Evolutionary conservation across 2,888 invertebrate genomes (phyloP), one percentile per base, ranked within the genome.

Genomic region (Sphaerophoria taeniata): DNA sequence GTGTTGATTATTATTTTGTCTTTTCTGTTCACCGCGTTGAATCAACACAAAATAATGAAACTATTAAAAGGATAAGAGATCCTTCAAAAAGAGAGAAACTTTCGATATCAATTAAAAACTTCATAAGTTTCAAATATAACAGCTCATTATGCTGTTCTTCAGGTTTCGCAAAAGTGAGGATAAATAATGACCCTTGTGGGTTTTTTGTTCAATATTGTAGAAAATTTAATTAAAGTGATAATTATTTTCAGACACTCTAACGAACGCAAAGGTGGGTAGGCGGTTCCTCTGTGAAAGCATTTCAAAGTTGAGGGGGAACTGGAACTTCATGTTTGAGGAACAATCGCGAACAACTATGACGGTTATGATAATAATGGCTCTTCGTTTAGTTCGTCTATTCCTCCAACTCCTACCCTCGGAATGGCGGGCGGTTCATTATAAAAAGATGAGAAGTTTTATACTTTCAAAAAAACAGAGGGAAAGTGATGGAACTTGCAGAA

Each of bases 41-140:
- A 11, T 51, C 31, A 55, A 36, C 16, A 4, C 4, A 11, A 49
- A 45, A 43, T 49, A 11, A 65, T 36, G 45, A 63, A 72, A 51
- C 76, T 76, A 70, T 53, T 36, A 34, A 16, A 24, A 34, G 63
- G 70, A 71, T 76, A 53, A 70, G 70, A 16, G 60, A 39, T 24
- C 51, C 31, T 6, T 31, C 6, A n/a, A 5, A 2, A 16, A n/a
- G 14, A 11, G 6, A 33, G 45, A 69, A 85, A 85, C 81, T 85
- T 85, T 85, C 69, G 80, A 81, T 85, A 85, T 85, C 85, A 85
- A 85, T 85, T 85, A 85, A 81, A 67, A 85, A 85, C 73, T 81
- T 81, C 43, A 16, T 65, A 81, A 81, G 72, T 69, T 69, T 51
- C 56, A 70, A 47, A 70, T 76, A 81, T 47, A 73, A 85, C 85